Percentiles rank a stretch among this genome's conserved stretches.
These are phyloP conservation scores for Pollicipes pollicipes DNA, from an alignment of 1,140 invertebrate genomes.

Conservation along the genomic window DNA sequence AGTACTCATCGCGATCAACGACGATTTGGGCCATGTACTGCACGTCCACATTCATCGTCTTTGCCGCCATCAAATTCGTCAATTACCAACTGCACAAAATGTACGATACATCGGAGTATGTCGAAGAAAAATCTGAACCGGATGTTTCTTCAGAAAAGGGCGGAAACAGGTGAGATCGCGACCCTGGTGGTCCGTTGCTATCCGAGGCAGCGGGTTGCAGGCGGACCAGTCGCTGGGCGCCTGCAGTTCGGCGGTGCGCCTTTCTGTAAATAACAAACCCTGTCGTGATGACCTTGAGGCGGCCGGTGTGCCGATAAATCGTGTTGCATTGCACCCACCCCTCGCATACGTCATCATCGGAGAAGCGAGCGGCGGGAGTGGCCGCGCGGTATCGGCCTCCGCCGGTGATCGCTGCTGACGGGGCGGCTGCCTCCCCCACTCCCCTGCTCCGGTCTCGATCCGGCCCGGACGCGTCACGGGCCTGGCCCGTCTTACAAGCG, in stretches of 20 bases:
- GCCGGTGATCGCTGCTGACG: too few relatives aligned
- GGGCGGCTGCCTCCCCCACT: too few relatives aligned
- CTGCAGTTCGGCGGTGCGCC: constrained; percentile 3
- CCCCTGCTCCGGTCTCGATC: too few relatives aligned
- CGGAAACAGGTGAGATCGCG: neutral
- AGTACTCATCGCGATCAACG: constrained; percentile 8
- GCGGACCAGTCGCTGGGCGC: constrained; percentile 4
- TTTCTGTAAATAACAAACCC: constrained; percentile 3
- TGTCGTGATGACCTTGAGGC: neutral
- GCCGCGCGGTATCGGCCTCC: too few relatives aligned
- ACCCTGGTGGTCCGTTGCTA: neutral
- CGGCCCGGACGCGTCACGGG: too few relatives aligned
- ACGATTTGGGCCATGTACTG: constrained; percentile 1
- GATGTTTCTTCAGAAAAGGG: constrained; percentile 13
- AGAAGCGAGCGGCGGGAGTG: too few relatives aligned
- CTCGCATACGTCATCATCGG: too few relatives aligned
- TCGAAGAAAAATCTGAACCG: constrained; percentile 36
- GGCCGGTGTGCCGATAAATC: neutral
- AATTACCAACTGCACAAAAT: constrained; percentile 85
- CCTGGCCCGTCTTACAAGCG: too few relatives aligned
- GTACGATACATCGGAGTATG: constrained; percentile 84
- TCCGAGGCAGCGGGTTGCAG: neutral
- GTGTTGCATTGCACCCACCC: neutral
- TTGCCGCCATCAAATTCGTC: constrained; percentile 64
- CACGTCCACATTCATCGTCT: constrained; percentile 39